Base-by-base conservation (phyloP, 2,888 invertebrate species). In the Acleris holmiana region DNA sequence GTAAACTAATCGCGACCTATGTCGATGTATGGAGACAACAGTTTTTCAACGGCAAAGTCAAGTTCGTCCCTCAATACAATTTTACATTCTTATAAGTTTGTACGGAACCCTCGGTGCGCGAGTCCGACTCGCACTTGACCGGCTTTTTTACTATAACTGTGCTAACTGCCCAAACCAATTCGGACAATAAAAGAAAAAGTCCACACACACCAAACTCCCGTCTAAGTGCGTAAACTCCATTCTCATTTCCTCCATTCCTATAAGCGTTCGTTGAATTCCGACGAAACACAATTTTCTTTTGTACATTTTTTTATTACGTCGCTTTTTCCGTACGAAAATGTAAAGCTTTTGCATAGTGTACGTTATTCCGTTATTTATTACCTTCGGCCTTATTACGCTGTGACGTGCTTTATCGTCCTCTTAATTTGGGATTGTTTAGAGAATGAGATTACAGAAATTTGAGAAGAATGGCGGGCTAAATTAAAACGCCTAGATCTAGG, bases 331-430 rank as follows among this genome's bases (percentile, higher is more conserved):
- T 25, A 35, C 17, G 29, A 57, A 17, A 58, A 21, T 35, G 47
- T 35, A 19, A 47, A 57, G 47, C 56, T 57, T 56, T 46, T 47
- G 47, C 47, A 57, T 47, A 47, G 56, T 57, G 19, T 35, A 19
- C 56, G 40, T 58, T 57, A 58, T 25, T 49, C 21, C 2, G 40
- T 58, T 40, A 40, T 58, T 58, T 58, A 58, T 58, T 58, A 48
- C 58, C 48, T 57, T 15, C 19, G 19, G 53, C 53, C 53, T 54
- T 47, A 47, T 23, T 48, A 40, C 61, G 58, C 10, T 1, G 18
- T 29, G 60, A 61, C 47, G 47, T 47, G 40, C 47, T 54, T 54
- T 53, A 61, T 25, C 35, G 54, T 23, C 17, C 44, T 35, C 23
- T 61, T 53, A 53, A 54, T 61, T 48, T 54, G 35, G 23, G 47